Evolutionary conservation across 2,888 invertebrate genomes (phyloP), one percentile per base, ranked within the genome.

Genomic region (Agrochola circellaris): DNA sequence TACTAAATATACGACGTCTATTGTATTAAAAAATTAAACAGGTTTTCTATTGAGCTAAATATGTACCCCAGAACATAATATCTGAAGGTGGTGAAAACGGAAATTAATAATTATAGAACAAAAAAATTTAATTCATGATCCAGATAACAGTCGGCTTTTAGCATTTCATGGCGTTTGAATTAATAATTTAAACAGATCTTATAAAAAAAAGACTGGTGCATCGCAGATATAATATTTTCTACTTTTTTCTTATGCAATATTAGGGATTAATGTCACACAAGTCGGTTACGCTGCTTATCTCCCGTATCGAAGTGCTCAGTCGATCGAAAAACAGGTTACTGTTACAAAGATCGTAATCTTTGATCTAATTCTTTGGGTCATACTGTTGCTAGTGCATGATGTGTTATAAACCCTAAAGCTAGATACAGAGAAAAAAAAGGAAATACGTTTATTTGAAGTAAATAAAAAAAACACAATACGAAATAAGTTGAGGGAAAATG

Each of bases 291-390:
- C 3, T 13, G 6, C 77, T 77, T 77, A 77, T 69, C 69, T 77
- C 20, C 51, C 11, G 2, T 38, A n/a, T 48, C 38, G 15, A 45
- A 30, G n/a, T 68, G 13, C 54, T 45, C n/a, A 61, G 3, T 34
- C 23, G 34, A 26, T 54, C 51, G 9, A 13, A 61, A 68, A 61
- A 54, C 17, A 77, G 77, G 68, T 77, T 45, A 77, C 26, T 77
- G 17, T 77, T 20, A 77, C 76, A 69, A 11, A 20, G 3, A 77
- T 60, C 9, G 3, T 77, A 26, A 77, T 77, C 61, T 61, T 17
- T 54, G 78, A 45, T 34, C 61, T 17, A 62, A 69, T 70, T 77
- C 11, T 26, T 66, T 20, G 51, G 20, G 20, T 7, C 6, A 51
- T 20, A 48, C 48, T 48, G 6, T 48, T 48, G 17, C 20, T 48